A percentile compares a stretch with the other conserved stretches of the same genome.
Evolutionary conservation across 1,140 invertebrate genomes (phyloP).

Genomic region (Nomia melanderi): DNA sequence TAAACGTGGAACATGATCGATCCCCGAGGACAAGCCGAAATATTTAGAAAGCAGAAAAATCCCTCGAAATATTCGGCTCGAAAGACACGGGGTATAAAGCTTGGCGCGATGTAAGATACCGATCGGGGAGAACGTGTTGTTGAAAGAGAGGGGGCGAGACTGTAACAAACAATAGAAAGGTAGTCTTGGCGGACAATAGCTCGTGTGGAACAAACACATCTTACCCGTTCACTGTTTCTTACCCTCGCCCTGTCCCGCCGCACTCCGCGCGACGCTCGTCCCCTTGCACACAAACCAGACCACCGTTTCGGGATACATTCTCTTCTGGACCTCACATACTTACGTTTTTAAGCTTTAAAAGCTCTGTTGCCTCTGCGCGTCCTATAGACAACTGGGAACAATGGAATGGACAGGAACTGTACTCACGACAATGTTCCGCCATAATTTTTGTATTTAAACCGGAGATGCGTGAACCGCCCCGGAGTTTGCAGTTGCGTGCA

Average conservation of each 20-base stretch:
- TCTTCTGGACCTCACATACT: slow-evolving; percentile 35
- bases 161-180: slow-evolving; percentile 78
- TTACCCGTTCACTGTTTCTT: slow-evolving; percentile 67
- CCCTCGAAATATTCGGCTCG: slow-evolving; percentile 25
- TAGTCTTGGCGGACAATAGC: slow-evolving; percentile 76
- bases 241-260: background rate
- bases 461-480: slow-evolving; percentile 3
- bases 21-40: background rate
- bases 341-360: slow-evolving; percentile 61
- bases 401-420: slow-evolving; percentile 37
- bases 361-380: slow-evolving; percentile 51
- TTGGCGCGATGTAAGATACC: slow-evolving; percentile 64
- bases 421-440: slow-evolving; percentile 16
- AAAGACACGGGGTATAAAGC: slow-evolving; percentile 30
- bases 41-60: slow-evolving; percentile 7
- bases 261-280: background rate
- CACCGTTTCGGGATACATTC: slow-evolving; percentile 32
- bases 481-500: slow-evolving; percentile 14
- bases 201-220: slow-evolving; percentile 80
- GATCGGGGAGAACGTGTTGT: slow-evolving; percentile 59
- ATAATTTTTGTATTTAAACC: slow-evolving; percentile 48
- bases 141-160: slow-evolving; percentile 67
- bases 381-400: slow-evolving; percentile 41
- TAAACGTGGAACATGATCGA: background rate
- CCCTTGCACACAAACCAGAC: slow-evolving; percentile 39